Conservation (phyloP, 2,797 vertebrate species). For the Pseudochirops corinnae region DNA sequence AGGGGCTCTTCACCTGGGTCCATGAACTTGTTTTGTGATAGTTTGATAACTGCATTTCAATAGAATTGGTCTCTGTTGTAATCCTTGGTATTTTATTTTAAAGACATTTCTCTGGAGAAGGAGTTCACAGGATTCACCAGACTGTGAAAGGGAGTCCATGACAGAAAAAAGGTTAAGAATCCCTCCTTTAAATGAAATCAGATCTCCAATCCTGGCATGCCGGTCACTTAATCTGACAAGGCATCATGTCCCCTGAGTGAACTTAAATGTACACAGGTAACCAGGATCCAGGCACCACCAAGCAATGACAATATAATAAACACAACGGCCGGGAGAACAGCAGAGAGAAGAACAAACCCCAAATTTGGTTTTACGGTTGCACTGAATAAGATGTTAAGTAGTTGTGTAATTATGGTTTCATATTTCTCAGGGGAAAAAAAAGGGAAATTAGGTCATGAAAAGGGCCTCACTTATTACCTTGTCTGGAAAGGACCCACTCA, state of each 20-base stretch:
- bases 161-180: constrained; percentile 4
- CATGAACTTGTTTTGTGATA: neutral
- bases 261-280: constrained; percentile 70
- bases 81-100: neutral
- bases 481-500: constrained; percentile 31
- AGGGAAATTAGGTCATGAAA: constrained; percentile 64
- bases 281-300: constrained; percentile 58
- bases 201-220: constrained; percentile 55
- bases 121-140: neutral
- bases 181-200: constrained; percentile 71
- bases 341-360: constrained; percentile 69
- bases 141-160: neutral
- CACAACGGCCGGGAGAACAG: constrained; percentile 70
- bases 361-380: constrained; percentile 70
- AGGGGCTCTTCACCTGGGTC: neutral
- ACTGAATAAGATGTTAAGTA: constrained; percentile 67
- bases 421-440: constrained; percentile 69
- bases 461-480: constrained; percentile 40
- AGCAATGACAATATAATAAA: constrained; percentile 60
- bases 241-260: constrained; percentile 30
- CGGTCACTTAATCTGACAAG: constrained; percentile 60
- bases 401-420: constrained; percentile 66
- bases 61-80: neutral
- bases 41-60: neutral
- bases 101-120: neutral